Conservation (phyloP, 2,797 vertebrate species). For the Poecilia wingei region DNA sequence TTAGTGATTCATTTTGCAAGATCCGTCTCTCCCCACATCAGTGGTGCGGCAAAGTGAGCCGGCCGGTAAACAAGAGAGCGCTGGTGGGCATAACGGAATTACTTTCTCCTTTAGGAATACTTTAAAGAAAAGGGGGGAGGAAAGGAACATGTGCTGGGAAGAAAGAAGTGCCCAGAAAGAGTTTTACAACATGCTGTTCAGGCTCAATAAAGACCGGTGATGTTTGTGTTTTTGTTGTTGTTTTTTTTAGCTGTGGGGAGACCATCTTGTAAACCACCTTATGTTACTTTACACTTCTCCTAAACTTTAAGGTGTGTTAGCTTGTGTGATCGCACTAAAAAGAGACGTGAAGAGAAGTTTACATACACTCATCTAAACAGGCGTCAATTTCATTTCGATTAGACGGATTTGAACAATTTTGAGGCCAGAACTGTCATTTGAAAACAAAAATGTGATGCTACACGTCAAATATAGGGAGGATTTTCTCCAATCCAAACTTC, state of each 20-base stretch:
- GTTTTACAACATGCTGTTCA: conserved; percentile 57
- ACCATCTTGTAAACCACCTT: not conserved
- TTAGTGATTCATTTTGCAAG: conserved; percentile 59
- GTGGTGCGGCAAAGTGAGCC: conserved; percentile 25
- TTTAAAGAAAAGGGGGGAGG: conserved; percentile 5
- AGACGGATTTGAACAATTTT: not conserved
- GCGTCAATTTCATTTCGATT: not conserved
- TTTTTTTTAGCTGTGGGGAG: not conserved
- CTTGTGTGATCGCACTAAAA: not conserved
- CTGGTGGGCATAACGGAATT: not conserved
- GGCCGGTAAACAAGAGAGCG: conserved; percentile 43
- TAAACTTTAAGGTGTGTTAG: not conserved
- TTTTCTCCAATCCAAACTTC: not conserved
- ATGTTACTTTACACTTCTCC: not conserved
- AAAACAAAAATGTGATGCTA: not conserved
- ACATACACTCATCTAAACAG: not conserved
- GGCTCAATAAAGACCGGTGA: conserved; percentile 33
- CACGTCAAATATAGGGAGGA: not conserved
- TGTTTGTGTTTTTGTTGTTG: conserved; percentile 1
- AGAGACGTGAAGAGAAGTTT: not conserved
- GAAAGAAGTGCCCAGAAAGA: conserved; percentile 28
- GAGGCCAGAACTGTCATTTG: not conserved
- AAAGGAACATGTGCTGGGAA: conserved; percentile 29
- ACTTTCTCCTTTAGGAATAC: conserved; percentile 6
- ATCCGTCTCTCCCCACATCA: conserved; percentile 28